Evolutionary conservation across 2,797 vertebrate genomes (phyloP).

Genomic region (Synanceia verrucosa): DNA sequence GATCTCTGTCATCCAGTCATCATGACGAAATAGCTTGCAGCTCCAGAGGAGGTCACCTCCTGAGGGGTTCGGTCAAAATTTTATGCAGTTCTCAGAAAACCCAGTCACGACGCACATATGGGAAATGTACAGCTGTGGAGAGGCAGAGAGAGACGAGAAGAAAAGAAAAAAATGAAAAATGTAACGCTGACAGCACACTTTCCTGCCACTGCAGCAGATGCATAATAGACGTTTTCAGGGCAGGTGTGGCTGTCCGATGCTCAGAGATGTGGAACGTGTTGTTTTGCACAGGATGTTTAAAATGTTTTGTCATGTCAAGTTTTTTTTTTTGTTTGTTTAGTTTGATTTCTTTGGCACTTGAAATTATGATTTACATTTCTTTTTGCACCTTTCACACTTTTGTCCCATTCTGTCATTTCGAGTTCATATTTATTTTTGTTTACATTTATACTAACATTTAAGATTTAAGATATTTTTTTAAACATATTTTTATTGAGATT

Average conservation of each 20-base stretch:
- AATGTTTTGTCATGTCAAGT: too few relatives aligned
- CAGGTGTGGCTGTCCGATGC: constrained; percentile 42
- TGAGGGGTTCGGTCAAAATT: constrained; percentile 49
- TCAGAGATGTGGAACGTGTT: constrained; percentile 8
- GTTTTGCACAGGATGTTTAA: constrained; percentile 10
- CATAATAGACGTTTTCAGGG: constrained; percentile 56
- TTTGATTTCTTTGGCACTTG: too few relatives aligned
- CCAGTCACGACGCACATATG: constrained; percentile 56
- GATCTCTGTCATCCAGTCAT: neutral
- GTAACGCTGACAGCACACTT: constrained; percentile 62
- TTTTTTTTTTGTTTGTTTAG: too few relatives aligned
- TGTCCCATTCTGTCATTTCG: too few relatives aligned
- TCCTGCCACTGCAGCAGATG: constrained; percentile 32
- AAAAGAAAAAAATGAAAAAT: constrained; percentile 44
- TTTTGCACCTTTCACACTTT: too few relatives aligned
- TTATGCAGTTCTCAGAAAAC: constrained; percentile 68
- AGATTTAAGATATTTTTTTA: too few relatives aligned
- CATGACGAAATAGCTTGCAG: constrained; percentile 4
- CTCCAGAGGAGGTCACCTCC: constrained; percentile 48
- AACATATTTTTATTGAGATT: too few relatives aligned
- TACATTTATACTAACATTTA: too few relatives aligned
- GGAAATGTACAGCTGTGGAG: constrained; percentile 46
- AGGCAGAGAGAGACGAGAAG: constrained; percentile 21
- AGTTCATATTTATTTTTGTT: too few relatives aligned
- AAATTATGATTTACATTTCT: too few relatives aligned